Evolutionary conservation across 2,113 vertebrate genomes (phyloP).

Genomic region (Thinocorus orbignyianus): DNA sequence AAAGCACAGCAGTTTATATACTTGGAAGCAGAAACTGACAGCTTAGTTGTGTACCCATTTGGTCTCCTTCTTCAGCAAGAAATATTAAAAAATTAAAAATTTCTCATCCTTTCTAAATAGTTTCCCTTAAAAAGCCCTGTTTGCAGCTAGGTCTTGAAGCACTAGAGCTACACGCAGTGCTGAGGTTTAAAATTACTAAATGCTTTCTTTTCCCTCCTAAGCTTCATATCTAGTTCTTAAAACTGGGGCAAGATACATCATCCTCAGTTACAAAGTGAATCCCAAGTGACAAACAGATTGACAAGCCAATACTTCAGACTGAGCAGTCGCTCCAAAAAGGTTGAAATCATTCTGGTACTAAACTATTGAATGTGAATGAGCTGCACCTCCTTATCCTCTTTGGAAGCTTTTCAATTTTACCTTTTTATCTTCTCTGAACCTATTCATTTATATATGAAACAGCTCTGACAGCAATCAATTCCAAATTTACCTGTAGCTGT

Average conservation of each 20-base stretch:
- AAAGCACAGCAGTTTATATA: neutral
- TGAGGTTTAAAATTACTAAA: neutral
- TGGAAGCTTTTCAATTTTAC: neutral
- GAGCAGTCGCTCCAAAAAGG: neutral
- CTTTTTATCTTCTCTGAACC: neutral
- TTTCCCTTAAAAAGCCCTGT: neutral
- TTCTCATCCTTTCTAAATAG: neutral
- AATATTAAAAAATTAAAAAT: neutral
- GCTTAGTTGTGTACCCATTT: neutral
- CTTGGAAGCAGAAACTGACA: neutral
- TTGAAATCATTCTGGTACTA: neutral
- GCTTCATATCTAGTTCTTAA: neutral
- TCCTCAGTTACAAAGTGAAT: neutral
- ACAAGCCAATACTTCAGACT: neutral
- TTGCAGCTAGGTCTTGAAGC: neutral
- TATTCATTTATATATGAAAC: slow-evolving; percentile 5
- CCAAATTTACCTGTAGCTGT: neutral
- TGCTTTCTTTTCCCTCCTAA: neutral
- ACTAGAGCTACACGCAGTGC: neutral
- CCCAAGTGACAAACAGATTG: neutral
- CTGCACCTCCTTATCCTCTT: neutral
- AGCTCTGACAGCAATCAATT: neutral
- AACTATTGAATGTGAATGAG: neutral
- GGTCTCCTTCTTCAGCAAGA: neutral
- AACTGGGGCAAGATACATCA: neutral